These are phyloP conservation scores for Egretta garzetta DNA, from an alignment of 2,113 vertebrate genomes.

Conservation along the genomic window DNA sequence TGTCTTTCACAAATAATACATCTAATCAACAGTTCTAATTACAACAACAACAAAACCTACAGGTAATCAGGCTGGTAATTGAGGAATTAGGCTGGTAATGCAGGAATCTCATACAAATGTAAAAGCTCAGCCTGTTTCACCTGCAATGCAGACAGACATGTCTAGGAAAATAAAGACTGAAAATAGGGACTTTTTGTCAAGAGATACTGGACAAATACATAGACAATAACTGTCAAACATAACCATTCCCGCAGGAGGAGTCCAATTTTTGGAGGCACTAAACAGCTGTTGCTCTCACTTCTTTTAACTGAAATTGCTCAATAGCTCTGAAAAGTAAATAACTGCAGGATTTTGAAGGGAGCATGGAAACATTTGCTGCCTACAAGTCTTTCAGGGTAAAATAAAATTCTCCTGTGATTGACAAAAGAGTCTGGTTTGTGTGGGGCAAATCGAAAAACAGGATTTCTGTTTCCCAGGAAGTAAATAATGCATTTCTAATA, in stretches of 20 bases:
- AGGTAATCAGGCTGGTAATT: conserved; percentile 44
- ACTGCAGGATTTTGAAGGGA: not conserved
- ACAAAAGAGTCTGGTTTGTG: not conserved
- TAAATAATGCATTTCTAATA: not conserved
- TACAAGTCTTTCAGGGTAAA: not conserved
- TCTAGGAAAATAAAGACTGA: not conserved
- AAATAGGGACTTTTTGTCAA: not conserved
- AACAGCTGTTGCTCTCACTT: not conserved
- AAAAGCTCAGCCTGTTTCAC: not conserved
- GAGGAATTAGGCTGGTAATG: conserved; percentile 35
- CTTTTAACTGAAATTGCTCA: conserved; percentile 29
- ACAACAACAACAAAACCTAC: conserved; percentile 45
- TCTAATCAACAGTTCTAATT: conserved; percentile 58
- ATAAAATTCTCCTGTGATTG: not conserved
- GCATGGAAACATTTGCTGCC: not conserved
- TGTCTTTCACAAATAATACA: conserved; percentile 8
- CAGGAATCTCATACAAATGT: conserved; percentile 20
- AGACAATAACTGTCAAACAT: accelerated
- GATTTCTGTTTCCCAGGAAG: not conserved
- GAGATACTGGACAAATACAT: not conserved
- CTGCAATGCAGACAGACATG: not conserved
- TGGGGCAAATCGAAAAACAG: not conserved
- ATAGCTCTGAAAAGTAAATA: conserved; percentile 16
- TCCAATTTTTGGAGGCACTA: not conserved
- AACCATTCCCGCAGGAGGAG: not conserved